phyloP scores from a whole-genome alignment of 35 echinoderm and acorn worm genomes.

The Nesometra sesokonis region DNA sequence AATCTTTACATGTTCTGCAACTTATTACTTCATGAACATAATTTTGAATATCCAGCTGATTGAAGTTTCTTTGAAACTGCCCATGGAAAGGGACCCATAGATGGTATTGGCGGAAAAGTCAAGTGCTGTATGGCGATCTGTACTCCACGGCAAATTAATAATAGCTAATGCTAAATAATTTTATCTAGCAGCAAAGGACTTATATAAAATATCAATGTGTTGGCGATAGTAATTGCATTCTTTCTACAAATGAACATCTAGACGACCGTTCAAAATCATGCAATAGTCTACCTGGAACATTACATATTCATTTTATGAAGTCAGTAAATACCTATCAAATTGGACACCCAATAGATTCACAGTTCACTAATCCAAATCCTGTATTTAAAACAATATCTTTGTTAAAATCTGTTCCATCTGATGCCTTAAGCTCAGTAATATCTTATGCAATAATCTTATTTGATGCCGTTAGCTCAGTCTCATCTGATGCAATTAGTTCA shows the following conservation, averaged over 20 bases:
- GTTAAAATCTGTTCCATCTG: background rate
- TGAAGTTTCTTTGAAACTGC: constrained; percentile 35
- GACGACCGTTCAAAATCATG: background rate
- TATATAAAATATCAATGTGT: constrained; percentile 6
- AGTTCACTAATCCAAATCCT: too few relatives aligned
- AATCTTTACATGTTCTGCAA: constrained; percentile 29
- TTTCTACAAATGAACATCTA: background rate
- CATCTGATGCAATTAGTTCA: too few relatives aligned
- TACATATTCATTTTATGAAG: background rate
- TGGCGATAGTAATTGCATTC: background rate
- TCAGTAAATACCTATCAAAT: background rate
- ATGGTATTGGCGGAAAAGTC: constrained; percentile 34
- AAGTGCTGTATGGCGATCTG: constrained; percentile 21
- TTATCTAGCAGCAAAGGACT: background rate
- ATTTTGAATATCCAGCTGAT: constrained; percentile 15
- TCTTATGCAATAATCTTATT: too few relatives aligned
- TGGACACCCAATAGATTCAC: too few relatives aligned
- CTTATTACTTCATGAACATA: constrained; percentile 23
- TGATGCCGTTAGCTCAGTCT: too few relatives aligned
- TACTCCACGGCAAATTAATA: constrained; percentile 6
- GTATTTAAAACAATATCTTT: too few relatives aligned
- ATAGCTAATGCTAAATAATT: constrained; percentile 11
- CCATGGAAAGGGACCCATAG: constrained; percentile 38
- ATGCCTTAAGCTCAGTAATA: too few relatives aligned
- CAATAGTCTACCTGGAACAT: constrained; percentile 5